Conservation (phyloP, 2,113 vertebrate species). For the Steatornis caripensis region DNA sequence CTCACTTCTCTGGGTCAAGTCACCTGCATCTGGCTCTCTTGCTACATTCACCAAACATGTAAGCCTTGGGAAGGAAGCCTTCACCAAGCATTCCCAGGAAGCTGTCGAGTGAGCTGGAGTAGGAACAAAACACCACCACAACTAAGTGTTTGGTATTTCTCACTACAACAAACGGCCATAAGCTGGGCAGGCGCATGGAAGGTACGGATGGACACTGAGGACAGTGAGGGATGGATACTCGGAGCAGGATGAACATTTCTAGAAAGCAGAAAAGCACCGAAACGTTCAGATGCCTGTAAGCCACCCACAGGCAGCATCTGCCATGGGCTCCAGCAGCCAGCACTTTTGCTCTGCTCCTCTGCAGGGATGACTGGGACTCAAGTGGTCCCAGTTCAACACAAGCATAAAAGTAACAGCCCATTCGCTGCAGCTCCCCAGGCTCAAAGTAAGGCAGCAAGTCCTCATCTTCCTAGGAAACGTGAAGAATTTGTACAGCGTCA, state of each 20-base stretch:
- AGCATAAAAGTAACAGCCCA: neutral
- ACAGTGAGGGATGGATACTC: neutral
- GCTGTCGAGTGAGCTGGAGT: neutral
- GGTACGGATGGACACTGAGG: neutral
- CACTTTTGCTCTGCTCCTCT: neutral
- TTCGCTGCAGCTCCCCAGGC: neutral
- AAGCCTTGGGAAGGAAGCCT: neutral
- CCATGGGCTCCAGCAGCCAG: neutral
- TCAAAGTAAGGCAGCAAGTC: neutral
- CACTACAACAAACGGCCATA: neutral
- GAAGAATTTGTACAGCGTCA: neutral
- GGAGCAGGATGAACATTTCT: neutral
- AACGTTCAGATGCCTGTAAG: neutral
- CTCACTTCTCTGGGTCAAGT: neutral
- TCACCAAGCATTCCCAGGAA: neutral
- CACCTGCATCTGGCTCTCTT: neutral
- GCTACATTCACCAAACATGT: fast-evolving
- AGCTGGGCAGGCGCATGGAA: neutral
- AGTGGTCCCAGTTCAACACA: neutral
- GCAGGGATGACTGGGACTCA: neutral
- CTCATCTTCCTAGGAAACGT: neutral
- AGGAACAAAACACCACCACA: neutral
- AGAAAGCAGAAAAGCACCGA: neutral
- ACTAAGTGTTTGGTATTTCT: neutral
- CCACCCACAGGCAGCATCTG: neutral